Conservation (phyloP, 2,797 vertebrate species). For the Oceanodroma leucorhoa region DNA sequence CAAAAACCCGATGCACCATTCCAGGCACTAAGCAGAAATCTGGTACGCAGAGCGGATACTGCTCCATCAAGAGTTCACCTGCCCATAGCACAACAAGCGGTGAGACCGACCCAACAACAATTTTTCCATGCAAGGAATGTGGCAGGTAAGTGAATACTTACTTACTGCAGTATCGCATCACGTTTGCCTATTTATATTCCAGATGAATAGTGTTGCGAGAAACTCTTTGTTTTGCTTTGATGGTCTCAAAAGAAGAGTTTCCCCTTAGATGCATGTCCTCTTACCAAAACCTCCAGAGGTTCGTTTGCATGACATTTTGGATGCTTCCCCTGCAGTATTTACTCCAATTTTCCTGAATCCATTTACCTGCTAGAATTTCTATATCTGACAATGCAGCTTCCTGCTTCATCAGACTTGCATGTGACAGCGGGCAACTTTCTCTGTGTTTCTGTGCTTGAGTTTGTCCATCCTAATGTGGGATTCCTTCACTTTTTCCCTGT, state of each 20-base stretch:
- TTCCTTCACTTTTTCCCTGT: background rate
- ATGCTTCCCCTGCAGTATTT: background rate
- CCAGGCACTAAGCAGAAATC: conserved; percentile 73
- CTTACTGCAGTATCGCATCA: accelerated
- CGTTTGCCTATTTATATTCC: background rate
- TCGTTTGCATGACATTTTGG: background rate
- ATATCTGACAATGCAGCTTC: background rate
- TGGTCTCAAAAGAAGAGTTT: background rate
- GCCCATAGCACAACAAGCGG: conserved; percentile 84
- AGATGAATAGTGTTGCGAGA: background rate
- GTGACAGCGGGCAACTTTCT: background rate
- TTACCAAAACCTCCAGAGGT: background rate
- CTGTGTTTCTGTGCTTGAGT: background rate
- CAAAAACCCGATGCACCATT: conserved; percentile 67
- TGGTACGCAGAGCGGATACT: conserved; percentile 74
- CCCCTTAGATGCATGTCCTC: background rate
- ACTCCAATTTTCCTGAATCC: background rate
- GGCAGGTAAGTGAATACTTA: conserved; percentile 78
- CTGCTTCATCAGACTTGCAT: background rate
- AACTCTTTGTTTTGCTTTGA: background rate
- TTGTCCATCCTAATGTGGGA: background rate
- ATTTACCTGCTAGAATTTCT: background rate
- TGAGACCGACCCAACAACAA: conserved; percentile 80
- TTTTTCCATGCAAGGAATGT: conserved; percentile 88
- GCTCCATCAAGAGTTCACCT: conserved; percentile 83